Evolutionary conservation across 2,797 vertebrate genomes (phyloP), one percentile per base, ranked within the genome.

Genomic region (Spondyliosoma cantharus): DNA sequence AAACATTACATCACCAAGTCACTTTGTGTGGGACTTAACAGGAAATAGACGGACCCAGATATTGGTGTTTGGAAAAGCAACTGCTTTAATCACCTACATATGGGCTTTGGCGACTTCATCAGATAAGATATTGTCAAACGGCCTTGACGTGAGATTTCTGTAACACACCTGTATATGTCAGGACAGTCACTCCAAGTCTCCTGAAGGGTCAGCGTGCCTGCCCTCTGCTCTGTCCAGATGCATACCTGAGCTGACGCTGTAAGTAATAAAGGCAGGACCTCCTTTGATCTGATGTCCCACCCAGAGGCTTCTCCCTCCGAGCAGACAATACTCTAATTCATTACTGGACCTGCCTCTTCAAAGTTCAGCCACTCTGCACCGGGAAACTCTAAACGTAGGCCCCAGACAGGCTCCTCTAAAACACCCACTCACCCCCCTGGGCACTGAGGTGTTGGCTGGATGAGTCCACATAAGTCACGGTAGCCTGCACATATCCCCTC

Each of bases 211-310:
- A 92, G 78, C 7, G 59, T 85, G 59, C 78, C 50, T 86, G 87
- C 76, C 79, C 86, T 87, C 85, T 87, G 82, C 86, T 87, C 88
- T 68, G 92, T 92, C 91, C 90, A 81, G 74, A 91, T 88, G 89
- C 93, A 93, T 94, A 93, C 92, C 93, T 94, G 90, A 91, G 85
- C 91, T 70, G 66, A 84, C 29, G 89, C 81, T 72, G 84, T 87
- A 84, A 88, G 91, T 92, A 95, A 95, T 95, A 94, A 94, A 93
- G 29, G 90, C 71, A 78, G 79, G 81, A 81, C 87, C 75, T 90
- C 78, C 93, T 95, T 95, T 96, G 94, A 96, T 94, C 80, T 92
- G 82, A 87, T 84, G 93, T 92, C 87, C 92, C 93, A 93, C 93
- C 94, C 94, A 88, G 78, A 88, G 89, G 90, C 92, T 86, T 92